Percentiles rank a stretch among this genome's conserved stretches.
phyloP scores from a whole-genome alignment of 2,113 vertebrate genomes.

The Globicephala melas region DNA sequence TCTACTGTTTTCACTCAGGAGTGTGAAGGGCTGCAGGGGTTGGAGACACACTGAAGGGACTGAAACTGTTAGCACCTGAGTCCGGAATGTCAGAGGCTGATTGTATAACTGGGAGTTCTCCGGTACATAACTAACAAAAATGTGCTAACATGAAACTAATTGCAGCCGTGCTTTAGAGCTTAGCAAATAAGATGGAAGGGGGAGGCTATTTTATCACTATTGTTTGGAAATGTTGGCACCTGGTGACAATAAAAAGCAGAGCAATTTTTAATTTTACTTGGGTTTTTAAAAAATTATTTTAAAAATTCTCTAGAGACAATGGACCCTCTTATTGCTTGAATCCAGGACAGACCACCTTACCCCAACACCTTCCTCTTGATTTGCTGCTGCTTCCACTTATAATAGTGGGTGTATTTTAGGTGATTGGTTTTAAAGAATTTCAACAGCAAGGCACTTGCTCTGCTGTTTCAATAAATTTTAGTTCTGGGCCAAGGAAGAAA shows the following conservation, averaged over 20 bases:
- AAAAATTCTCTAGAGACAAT: not conserved
- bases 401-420: not conserved
- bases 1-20: not conserved
- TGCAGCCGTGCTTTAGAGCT: not conserved
- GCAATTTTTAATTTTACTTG: not conserved
- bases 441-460: not conserved
- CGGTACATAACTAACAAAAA: not conserved
- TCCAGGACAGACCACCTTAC: not conserved
- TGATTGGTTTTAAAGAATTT: not conserved
- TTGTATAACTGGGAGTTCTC: not conserved
- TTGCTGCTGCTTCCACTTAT: not conserved
- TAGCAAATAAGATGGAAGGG: not conserved
- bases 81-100: not conserved
- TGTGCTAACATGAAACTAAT: not conserved
- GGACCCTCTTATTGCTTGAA: not conserved
- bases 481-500: not conserved
- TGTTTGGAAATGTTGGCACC: not conserved
- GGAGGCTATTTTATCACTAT: not conserved
- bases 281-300: not conserved
- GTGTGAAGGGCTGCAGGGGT: not conserved
- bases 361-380: too few relatives aligned
- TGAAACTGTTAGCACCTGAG: too few relatives aligned
- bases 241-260: not conserved
- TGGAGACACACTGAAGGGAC: not conserved
- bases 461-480: not conserved